Base-by-base conservation (phyloP, 2,888 invertebrate genomes). In the Matsumyia berberina region DNA sequence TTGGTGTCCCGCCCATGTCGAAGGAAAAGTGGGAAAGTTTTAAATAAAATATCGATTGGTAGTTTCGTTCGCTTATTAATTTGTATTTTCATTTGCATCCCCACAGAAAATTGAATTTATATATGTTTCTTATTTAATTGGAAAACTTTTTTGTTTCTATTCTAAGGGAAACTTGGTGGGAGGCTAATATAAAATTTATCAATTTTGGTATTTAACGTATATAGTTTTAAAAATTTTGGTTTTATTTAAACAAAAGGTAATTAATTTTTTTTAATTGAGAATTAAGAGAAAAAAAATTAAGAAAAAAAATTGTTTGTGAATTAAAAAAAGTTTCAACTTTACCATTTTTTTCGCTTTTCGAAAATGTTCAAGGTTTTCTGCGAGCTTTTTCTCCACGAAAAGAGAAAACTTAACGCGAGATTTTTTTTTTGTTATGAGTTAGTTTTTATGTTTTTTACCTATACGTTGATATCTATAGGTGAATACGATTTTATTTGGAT, bases 1-100 rank as follows among this genome's bases (percentile, higher is more conserved):
- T 81, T 69, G 7, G 51, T 69, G 77, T 46, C 66, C 69, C 55
- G 55, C 57, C 24, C 24, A 60, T 53, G 73, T 69, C 62, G 58
- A 72, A 72, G 72, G 51, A 70, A 44, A 8, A 60, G 46, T 64
- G 79, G 44, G 55, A 72, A 74, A 51, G 70, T 70, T 57, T 85
- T 82, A 87, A 87, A 89, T 89, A 89, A 89, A 89, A 89, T 89
- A 89, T 89, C 89, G 89, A 89, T 88, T 87, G 80, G 74, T 87
- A 78, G 74, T 86, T 86, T 87, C 78, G 86, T 87, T 87, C 44
- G 70, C 60, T 74, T 81, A 35, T 78, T 51, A 37, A 37, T 80
- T 80, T 67, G 37, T 64, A 42, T 86, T 77, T 57, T 80, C 87
- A 89, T 89, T 89, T 89, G 89, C 89, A 89, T 89, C 89, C 89